Percentiles rank a stretch among this genome's conserved stretches.
Evolutionary conservation across 2,113 vertebrate genomes (phyloP).

Genomic region (Oreotrochilus melanogaster): DNA sequence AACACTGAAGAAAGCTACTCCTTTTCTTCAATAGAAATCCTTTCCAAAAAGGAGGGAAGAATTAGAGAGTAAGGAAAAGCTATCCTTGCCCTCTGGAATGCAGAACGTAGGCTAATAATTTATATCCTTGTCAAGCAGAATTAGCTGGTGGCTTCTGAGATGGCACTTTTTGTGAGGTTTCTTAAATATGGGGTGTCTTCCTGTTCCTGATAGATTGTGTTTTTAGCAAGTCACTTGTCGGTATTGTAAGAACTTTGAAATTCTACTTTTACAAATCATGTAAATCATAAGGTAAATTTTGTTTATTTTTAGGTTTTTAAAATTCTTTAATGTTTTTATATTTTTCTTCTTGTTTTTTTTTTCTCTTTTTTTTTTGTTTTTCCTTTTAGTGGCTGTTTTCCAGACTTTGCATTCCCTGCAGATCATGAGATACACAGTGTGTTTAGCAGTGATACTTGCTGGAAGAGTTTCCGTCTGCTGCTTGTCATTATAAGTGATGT

Average conservation of each 20-base stretch:
- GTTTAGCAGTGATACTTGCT: conserved; percentile 18
- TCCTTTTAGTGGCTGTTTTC: neutral
- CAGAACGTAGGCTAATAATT: neutral
- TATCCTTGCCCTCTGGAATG: neutral
- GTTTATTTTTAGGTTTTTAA: neutral
- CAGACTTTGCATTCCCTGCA: neutral
- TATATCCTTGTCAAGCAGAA: neutral
- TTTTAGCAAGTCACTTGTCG: neutral
- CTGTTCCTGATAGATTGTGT: neutral
- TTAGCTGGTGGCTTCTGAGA: conserved; percentile 15
- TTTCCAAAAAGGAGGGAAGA: neutral
- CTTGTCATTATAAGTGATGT: conserved; percentile 42
- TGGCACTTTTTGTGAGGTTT: conserved; percentile 11
- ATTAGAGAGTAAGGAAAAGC: neutral
- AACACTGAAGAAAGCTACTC: neutral
- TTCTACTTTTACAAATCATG: neutral
- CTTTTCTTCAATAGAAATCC: neutral
- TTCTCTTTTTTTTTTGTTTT: neutral
- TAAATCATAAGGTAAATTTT: neutral
- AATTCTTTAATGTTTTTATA: neutral
- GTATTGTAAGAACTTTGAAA: neutral
- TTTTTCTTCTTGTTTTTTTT: neutral
- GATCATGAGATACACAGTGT: neutral
- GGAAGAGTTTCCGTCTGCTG: neutral
- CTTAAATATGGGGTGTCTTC: neutral